phyloP scores from a whole-genome alignment of 2,113 vertebrate genomes.

The Ranitomeya variabilis region DNA sequence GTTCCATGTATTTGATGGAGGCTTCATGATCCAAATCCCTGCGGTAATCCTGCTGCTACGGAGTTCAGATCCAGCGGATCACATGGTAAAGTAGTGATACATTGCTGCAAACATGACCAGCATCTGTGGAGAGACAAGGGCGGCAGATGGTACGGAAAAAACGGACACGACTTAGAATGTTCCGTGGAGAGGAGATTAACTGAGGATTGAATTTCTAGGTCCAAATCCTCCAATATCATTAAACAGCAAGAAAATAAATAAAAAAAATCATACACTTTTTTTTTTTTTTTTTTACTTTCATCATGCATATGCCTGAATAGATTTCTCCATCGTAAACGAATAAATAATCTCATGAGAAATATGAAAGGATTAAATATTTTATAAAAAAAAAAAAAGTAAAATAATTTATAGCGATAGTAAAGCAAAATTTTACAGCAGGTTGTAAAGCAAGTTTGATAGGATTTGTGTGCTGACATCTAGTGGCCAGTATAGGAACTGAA shows the following conservation, averaged over 20 bases:
- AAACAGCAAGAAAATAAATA: not conserved
- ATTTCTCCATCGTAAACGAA: too few relatives aligned
- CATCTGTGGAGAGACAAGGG: constrained; percentile 63
- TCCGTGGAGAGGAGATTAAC: not conserved
- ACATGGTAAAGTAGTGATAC: constrained; percentile 69
- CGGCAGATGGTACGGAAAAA: not conserved
- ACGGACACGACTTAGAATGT: not conserved
- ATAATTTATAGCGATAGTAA: too few relatives aligned
- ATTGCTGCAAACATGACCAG: constrained; percentile 72
- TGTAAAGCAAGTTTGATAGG: not conserved
- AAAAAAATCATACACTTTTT: too few relatives aligned
- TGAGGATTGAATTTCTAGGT: not conserved
- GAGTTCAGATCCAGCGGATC: not conserved
- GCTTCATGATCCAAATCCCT: not conserved
- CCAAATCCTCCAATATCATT: not conserved
- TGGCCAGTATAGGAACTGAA: not conserved
- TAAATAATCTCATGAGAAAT: too few relatives aligned
- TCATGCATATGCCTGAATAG: too few relatives aligned
- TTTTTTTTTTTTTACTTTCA: too few relatives aligned
- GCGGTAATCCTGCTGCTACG: not conserved
- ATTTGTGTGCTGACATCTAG: not conserved
- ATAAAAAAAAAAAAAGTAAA: not conserved
- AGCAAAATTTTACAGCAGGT: not conserved
- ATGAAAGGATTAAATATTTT: too few relatives aligned
- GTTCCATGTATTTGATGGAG: not conserved